Base-by-base conservation (phyloP, 2,888 invertebrate species). In the Melanchra persicariae region DNA sequence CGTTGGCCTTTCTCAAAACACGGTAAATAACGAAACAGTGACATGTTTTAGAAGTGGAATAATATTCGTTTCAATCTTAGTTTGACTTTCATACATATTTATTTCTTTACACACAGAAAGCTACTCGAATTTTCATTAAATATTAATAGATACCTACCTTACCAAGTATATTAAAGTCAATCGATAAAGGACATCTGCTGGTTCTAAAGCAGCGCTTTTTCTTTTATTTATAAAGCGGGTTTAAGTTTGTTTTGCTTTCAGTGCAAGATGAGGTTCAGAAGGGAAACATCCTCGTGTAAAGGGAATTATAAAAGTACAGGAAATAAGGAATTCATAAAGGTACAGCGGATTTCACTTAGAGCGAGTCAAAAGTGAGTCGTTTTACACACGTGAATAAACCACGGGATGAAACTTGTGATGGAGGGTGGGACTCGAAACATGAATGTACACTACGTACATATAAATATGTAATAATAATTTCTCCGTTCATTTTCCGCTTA, bases 261-360 rank as follows among this genome's bases (percentile, higher is more conserved):
- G 47, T 54, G 47, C n/a, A 63, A 6, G 22, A 58, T 60, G 9
- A 10, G 24, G 12, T 58, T n/a, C 24, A 49, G 43, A 49, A 58
- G 37, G 22, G 26, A 49, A 77, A 65, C 57, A 30, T 15, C 40
- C 24, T 43, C 7, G 6, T 47, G 19, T 54, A 64, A 67, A 61
- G 43, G 52, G 60, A 70, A 70, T 73, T 62, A 68, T 60, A 59
- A 72, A 67, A 71, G 47, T 49, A 74, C 54, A 60, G 24, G 43
- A 52, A 74, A 71, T 70, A 66, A 79, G 52, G n/a, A 73, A 63
- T 70, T 68, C 63, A 72, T 71, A 81, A 85, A 69, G 58, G 51
- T 64, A 75, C 63, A 66, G 58, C 12, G 51, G 37, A 74, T 75
- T 83, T 64, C 73, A 81, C 76, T 77, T 54, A 79, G 52, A 68